phyloP scores from a whole-genome alignment of 2,797 vertebrate genomes.

The Diceros bicornis region DNA sequence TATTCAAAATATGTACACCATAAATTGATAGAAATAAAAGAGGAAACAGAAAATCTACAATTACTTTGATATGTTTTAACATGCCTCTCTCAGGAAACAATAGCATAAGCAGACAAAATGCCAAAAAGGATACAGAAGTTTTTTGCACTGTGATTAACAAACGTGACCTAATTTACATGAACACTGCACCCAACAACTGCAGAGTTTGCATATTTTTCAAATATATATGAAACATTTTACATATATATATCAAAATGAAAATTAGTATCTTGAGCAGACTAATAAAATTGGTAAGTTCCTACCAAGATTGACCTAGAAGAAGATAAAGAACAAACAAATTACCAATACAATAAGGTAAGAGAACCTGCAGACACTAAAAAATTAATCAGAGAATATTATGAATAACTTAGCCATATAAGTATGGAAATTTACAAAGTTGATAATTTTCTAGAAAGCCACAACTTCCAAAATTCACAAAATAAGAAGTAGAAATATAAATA shows the following conservation, averaged over 20 bases:
- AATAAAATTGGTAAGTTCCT: background rate
- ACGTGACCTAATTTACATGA: background rate
- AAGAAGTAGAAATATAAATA: background rate
- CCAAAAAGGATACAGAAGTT: background rate
- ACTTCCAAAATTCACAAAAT: background rate
- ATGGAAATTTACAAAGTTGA: background rate
- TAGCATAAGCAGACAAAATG: background rate
- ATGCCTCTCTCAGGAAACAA: background rate
- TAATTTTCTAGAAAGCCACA: background rate
- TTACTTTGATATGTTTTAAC: background rate
- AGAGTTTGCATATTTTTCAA: background rate
- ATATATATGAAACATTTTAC: background rate
- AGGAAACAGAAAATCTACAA: background rate
- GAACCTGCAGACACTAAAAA: background rate
- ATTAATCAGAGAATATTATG: background rate
- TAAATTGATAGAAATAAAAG: background rate
- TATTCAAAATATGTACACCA: background rate
- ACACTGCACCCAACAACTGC: background rate
- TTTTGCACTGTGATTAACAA: background rate
- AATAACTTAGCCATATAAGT: background rate
- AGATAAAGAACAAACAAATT: too few relatives aligned
- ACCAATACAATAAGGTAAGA: background rate
- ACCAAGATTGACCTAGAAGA: background rate
- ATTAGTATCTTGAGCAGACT: background rate
- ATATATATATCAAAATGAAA: background rate